Conservation (phyloP, 2,888 invertebrate species). For the Zaprionus bogoriensis region DNA sequence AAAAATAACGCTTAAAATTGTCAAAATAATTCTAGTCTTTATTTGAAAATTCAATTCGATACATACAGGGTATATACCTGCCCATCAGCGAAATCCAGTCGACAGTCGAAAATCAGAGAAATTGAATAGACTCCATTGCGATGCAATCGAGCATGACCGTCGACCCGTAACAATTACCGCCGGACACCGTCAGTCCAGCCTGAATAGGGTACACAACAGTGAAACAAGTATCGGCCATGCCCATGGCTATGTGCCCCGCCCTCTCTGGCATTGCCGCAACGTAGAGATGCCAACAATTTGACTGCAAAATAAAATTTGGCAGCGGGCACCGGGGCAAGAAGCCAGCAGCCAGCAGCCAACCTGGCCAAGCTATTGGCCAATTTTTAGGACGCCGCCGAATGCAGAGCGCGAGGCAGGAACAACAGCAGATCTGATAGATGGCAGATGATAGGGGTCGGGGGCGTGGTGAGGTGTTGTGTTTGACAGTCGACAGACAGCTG, state of each 20-base stretch:
- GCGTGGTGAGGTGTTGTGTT: not conserved
- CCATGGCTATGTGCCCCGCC: not conserved
- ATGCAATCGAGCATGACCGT: slow-evolving; percentile 41
- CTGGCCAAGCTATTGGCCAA: slow-evolving; percentile 30
- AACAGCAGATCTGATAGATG: not conserved
- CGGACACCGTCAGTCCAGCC: slow-evolving; percentile 18
- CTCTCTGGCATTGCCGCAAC: not conserved
- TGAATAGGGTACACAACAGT: slow-evolving; percentile 19
- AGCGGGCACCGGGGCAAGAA: slow-evolving; percentile 31
- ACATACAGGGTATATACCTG: not conserved
- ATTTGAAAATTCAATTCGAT: too few relatives aligned
- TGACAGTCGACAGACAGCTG: slow-evolving; percentile 68
- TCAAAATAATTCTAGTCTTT: too few relatives aligned
- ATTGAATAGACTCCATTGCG: slow-evolving; percentile 45
- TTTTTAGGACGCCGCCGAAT: slow-evolving; percentile 21
- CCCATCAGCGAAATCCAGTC: not conserved
- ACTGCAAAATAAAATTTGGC: slow-evolving; percentile 76
- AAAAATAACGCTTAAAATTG: too few relatives aligned
- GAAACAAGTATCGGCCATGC: slow-evolving; percentile 9
- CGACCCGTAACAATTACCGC: slow-evolving; percentile 41
- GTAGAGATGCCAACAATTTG: slow-evolving; percentile 68
- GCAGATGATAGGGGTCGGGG: not conserved
- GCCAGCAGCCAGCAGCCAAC: slow-evolving; percentile 47
- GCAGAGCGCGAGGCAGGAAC: not conserved
- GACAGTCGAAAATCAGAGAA: slow-evolving; percentile 34